Evolutionary conservation across 2,888 invertebrate genomes (phyloP).

Genomic region (Augiades crinisus): DNA sequence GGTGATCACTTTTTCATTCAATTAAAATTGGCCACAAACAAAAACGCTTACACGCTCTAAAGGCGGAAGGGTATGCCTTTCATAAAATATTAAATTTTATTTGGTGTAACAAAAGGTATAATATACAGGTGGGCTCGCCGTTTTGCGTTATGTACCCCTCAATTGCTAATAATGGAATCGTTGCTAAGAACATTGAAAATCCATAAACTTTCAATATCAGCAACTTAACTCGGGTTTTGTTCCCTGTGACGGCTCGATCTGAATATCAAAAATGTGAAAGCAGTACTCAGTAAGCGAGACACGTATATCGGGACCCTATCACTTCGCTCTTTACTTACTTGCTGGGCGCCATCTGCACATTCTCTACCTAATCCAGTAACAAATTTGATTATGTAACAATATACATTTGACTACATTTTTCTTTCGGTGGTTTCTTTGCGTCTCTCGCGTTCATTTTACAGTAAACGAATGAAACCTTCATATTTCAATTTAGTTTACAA

Average conservation of each 20-base stretch:
- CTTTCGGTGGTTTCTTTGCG: slow-evolving; percentile 19
- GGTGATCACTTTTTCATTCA: slow-evolving; percentile 80
- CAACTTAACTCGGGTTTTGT: slow-evolving; percentile 77
- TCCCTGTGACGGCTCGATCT: slow-evolving; percentile 75
- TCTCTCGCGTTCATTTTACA: too few relatives aligned
- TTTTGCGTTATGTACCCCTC: slow-evolving; percentile 33
- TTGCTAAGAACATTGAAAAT: slow-evolving; percentile 71
- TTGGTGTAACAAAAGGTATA: slow-evolving; percentile 26
- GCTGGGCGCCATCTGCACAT: slow-evolving; percentile 76
- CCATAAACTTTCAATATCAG: slow-evolving; percentile 80
- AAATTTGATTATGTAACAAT: slow-evolving; percentile 75
- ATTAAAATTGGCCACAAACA: slow-evolving; percentile 76
- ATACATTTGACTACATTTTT: slow-evolving; percentile 47
- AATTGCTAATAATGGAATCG: slow-evolving; percentile 63
- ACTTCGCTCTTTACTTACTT: slow-evolving; percentile 79
- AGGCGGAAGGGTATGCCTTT: slow-evolving; percentile 37
- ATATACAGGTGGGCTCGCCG: slow-evolving; percentile 33
- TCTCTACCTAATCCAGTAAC: slow-evolving; percentile 73
- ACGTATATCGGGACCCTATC: slow-evolving; percentile 80
- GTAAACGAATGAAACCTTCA: too few relatives aligned
- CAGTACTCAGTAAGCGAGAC: slow-evolving; percentile 74
- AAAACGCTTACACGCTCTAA: slow-evolving; percentile 40
- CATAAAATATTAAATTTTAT: slow-evolving; percentile 34
- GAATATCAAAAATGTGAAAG: slow-evolving; percentile 80
- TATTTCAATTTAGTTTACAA: too few relatives aligned